Percentiles rank a stretch among this genome's conserved stretches.
These are phyloP conservation scores for Antheraea assamensis DNA, from an alignment of 2,888 invertebrate species.

Conservation along the genomic window DNA sequence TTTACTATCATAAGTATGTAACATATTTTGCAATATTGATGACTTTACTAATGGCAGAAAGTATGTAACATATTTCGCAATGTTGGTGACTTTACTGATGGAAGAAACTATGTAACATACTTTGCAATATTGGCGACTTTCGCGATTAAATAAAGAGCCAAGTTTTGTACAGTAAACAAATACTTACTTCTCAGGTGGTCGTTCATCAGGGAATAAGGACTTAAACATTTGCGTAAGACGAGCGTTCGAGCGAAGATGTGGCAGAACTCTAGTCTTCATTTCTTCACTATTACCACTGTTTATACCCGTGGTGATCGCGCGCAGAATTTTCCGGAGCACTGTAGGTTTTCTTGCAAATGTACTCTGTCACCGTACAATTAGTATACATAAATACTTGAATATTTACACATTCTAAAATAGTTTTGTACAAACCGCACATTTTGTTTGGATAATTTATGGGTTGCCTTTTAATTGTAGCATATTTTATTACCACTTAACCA, in stretches of 20 bases:
- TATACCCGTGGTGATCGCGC: conserved; percentile 79
- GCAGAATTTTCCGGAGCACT: conserved; percentile 86
- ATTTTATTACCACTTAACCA: too few species aligned
- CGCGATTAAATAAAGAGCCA: neutral
- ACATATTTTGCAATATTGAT: neutral
- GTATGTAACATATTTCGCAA: too few species aligned
- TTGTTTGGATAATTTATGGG: too few species aligned
- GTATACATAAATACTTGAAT: neutral
- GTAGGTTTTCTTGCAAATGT: conserved; percentile 89
- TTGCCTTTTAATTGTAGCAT: too few species aligned
- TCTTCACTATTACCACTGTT: conserved; percentile 79
- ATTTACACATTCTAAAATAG: too few species aligned
- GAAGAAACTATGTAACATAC: too few species aligned
- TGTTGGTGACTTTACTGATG: too few species aligned
- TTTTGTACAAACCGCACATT: too few species aligned
- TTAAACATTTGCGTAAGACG: conserved; percentile 91
- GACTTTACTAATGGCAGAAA: too few species aligned
- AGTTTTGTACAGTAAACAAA: neutral
- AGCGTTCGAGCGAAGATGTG: conserved; percentile 90
- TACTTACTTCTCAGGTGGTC: conserved; percentile 88
- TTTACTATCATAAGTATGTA: too few species aligned
- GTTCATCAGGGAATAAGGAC: conserved; percentile 88
- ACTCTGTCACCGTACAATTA: conserved; percentile 65
- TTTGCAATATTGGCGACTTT: neutral
- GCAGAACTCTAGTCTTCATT: conserved; percentile 86